Evolutionary conservation across 2,797 vertebrate genomes (phyloP).

Genomic region (Nyctalus aviator): DNA sequence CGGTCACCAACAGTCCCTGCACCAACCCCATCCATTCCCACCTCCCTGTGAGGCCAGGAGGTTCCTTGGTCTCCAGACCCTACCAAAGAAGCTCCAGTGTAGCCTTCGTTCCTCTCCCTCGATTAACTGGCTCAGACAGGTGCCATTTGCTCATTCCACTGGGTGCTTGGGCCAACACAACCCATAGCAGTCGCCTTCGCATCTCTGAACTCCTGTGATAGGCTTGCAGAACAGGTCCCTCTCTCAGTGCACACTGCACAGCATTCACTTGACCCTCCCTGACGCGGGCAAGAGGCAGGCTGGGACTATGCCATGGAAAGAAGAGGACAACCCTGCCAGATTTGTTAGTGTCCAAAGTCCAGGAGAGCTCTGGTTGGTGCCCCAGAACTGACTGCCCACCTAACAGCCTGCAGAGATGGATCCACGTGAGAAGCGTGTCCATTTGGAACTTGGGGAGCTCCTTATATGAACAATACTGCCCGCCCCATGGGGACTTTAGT

Average conservation of each 20-base stretch:
- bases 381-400: background rate
- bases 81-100: background rate
- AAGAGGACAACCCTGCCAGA: slow-evolving; percentile 35
- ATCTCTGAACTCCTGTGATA: background rate
- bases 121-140: background rate
- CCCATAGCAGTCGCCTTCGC: fast-evolving
- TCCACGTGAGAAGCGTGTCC: background rate
- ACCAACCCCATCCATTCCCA: background rate
- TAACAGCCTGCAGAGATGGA: background rate
- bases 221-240: background rate
- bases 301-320: slow-evolving; percentile 67
- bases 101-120: background rate
- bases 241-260: slow-evolving; percentile 8
- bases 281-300: slow-evolving; percentile 37
- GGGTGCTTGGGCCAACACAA: fast-evolving
- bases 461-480: background rate
- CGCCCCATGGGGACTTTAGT: background rate
- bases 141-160: fast-evolving
- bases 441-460: background rate
- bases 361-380: slow-evolving; percentile 58
- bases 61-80: background rate
- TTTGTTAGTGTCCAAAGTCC: slow-evolving; percentile 60
- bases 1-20: background rate
- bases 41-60: background rate
- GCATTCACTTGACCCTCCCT: slow-evolving; percentile 24